A percentile compares a stretch with the other conserved stretches of the same genome.
Evolutionary conservation across 2,888 invertebrate species (phyloP).

Genomic region (Ichneumoninae sp.): DNA sequence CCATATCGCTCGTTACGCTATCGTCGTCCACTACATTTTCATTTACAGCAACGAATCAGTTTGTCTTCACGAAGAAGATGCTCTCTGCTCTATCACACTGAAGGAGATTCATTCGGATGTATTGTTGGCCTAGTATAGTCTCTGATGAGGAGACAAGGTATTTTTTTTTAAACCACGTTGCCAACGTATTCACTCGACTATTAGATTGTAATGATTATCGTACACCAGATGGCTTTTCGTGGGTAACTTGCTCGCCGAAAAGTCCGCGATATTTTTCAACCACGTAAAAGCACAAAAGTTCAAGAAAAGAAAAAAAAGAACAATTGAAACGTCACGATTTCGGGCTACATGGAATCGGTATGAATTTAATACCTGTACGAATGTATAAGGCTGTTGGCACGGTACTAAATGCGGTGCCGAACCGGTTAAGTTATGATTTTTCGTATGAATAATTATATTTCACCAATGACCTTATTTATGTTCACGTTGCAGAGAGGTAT

Average conservation of each 20-base stretch:
- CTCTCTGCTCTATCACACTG: background rate
- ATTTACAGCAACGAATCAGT: background rate
- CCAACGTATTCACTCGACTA: conserved; percentile 1
- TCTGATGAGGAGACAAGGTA: background rate
- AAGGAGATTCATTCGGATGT: conserved; percentile 7
- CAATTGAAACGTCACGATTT: background rate
- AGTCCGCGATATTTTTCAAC: background rate
- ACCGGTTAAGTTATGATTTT: background rate
- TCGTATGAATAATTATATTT: background rate
- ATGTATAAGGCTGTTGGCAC: background rate
- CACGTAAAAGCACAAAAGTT: conserved; percentile 45
- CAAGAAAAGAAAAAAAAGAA: background rate
- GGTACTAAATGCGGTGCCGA: background rate
- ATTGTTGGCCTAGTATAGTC: conserved; percentile 52
- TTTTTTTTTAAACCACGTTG: conserved; percentile 2
- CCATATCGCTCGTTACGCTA: background rate
- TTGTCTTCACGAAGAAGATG: background rate
- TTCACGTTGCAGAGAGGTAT: background rate
- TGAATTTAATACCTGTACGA: conserved; percentile 4
- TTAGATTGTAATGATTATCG: background rate
- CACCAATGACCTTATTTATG: background rate
- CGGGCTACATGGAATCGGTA: background rate
- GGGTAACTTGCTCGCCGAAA: background rate
- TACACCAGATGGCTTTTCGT: background rate
- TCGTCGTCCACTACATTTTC: conserved; percentile 9